Percentiles rank a stretch among this genome's conserved stretches.
phyloP scores from a whole-genome alignment of 2,797 vertebrate species.

The Hapalemur alaotrensis region DNA sequence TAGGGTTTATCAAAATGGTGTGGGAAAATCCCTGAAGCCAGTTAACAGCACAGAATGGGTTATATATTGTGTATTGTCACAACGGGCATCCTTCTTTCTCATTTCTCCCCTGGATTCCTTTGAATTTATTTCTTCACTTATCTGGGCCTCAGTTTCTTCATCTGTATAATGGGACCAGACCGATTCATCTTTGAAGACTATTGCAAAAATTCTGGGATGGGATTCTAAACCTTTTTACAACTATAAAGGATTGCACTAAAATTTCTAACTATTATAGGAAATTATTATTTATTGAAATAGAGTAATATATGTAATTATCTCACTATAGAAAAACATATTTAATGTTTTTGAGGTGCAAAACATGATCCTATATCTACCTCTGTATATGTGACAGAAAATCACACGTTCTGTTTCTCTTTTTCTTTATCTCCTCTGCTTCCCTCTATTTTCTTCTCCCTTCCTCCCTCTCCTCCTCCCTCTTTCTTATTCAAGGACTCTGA shows the following conservation, averaged over 20 bases:
- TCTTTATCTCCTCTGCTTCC: no score
- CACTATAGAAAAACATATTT: neutral
- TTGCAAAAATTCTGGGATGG: neutral
- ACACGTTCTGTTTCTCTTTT: neutral
- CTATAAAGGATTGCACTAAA: neutral
- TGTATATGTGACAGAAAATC: neutral
- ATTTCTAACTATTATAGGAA: neutral
- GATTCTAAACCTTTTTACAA: neutral
- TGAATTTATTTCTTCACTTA: neutral
- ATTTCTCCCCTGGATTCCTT: neutral
- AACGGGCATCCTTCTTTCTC: neutral
- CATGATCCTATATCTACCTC: neutral
- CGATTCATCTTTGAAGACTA: neutral
- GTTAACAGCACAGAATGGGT: neutral
- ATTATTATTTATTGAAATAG: neutral
- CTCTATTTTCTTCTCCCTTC: no score
- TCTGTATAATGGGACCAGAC: neutral
- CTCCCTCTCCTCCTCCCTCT: neutral
- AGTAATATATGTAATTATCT: neutral
- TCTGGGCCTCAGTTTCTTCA: neutral
- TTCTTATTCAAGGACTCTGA: neutral
- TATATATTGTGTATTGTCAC: neutral
- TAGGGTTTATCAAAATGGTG: neutral
- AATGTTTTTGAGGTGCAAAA: conserved; percentile 11
- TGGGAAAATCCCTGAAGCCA: neutral